Evolutionary conservation across 2,113 vertebrate genomes (phyloP), one percentile per base, ranked within the genome.

Genomic region (Rissa tridactyla): DNA sequence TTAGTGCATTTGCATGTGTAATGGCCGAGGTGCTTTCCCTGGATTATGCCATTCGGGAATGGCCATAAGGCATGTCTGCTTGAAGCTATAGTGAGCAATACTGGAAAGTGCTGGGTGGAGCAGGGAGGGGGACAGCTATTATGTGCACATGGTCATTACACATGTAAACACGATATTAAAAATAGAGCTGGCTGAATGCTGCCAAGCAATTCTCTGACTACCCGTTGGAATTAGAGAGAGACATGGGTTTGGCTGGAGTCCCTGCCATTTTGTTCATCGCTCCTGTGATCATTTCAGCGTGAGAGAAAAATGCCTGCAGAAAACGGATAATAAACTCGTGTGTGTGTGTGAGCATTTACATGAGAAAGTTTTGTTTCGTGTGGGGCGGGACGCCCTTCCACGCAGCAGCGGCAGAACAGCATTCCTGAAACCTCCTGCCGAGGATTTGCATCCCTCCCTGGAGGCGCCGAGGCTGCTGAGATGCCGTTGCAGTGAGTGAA

Each of bases 1-100:
- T 69, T 73, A 46, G 46, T 1, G 2, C 52, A 78, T 96, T 96
- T 96, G 78, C 95, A 92, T 94, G 66, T 44, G 49, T 82, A 95
- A 96, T 91, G 84, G 78, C 30, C 1, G 1, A 44, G 94, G 95
- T 94, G 81, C 81, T 95, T 96, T 94, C 83, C 96, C 88, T 68
- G 76, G 76, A 30, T 96, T 64, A 71, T 84, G 88, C 44, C 91
- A 30, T 68, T 75, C 0, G 0, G 47, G 57, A 91, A 91, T 82
- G 84, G 91, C 96, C 91, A 95, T 51, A 27, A 91, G 93, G 93
- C 94, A 96, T n/a, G n/a, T 93, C 81, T 92, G 89, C 94, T 81
- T 13, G 3, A 73, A 94, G 94, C 72, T 71, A 38, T 4, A 77
- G 92, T 94, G 80, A 94, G 95, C 95, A 97, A 96, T 86, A 66